phyloP scores from a whole-genome alignment of 2,113 vertebrate species.

The Strix aluco region DNA sequence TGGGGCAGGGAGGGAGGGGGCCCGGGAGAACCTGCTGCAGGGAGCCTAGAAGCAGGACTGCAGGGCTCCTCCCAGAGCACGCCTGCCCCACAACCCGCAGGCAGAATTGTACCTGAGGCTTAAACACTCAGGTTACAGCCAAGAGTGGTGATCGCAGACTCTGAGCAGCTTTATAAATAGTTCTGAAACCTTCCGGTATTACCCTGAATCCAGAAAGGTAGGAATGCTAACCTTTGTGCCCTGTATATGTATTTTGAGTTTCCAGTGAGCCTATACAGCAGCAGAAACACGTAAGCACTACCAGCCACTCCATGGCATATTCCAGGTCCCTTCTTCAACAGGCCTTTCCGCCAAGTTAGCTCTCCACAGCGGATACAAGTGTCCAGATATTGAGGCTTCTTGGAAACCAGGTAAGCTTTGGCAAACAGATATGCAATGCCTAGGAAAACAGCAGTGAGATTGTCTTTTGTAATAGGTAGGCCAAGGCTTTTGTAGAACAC shows the following conservation, averaged over 20 bases:
- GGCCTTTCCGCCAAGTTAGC: conserved; percentile 88
- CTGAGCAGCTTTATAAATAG: background rate
- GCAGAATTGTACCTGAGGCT: background rate
- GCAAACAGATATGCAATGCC: conserved; percentile 91
- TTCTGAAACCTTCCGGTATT: background rate
- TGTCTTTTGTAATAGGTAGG: background rate
- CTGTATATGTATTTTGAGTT: conserved; percentile 90
- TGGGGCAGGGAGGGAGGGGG: fast-evolving
- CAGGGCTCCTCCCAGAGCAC: background rate
- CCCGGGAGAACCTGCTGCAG: fast-evolving
- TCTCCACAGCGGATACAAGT: conserved; percentile 89
- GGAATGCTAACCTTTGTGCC: conserved; percentile 82
- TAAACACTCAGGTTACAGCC: fast-evolving
- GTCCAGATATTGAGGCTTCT: conserved; percentile 89
- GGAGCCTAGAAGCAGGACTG: background rate
- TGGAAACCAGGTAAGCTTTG: conserved; percentile 89
- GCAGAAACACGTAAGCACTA: conserved; percentile 88
- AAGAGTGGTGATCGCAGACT: background rate
- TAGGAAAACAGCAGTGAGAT: conserved; percentile 66
- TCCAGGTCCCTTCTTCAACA: conserved; percentile 90
- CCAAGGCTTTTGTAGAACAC: background rate
- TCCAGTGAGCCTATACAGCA: conserved; percentile 87
- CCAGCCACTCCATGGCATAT: conserved; percentile 89
- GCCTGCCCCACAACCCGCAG: background rate
- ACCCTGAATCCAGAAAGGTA: background rate